Evolutionary conservation across 2,888 invertebrate genomes (phyloP).

Genomic region (Melieria omissa): DNA sequence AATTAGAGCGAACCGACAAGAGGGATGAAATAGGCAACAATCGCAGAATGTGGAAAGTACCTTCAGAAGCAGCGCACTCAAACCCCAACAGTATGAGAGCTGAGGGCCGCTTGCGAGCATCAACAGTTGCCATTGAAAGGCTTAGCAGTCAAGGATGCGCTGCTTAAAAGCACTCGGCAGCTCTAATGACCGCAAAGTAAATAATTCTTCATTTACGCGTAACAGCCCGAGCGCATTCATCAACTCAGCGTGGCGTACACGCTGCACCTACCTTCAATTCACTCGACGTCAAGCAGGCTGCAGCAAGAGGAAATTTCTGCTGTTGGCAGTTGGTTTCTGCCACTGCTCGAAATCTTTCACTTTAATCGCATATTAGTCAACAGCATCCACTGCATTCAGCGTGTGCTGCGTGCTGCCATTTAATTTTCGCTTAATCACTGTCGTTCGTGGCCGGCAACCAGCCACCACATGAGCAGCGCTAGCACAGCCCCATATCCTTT

Average conservation of each 20-base stretch:
- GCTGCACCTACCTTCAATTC: constrained; percentile 26
- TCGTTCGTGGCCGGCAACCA: background rate
- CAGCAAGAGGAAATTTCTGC: constrained; percentile 5
- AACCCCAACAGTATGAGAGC: too few relatives aligned
- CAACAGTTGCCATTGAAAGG: too few relatives aligned
- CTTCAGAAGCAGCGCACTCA: too few relatives aligned
- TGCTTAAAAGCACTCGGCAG: constrained; percentile 12
- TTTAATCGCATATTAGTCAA: constrained; percentile 49
- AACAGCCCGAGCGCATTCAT: constrained; percentile 30
- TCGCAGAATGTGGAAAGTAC: too few relatives aligned
- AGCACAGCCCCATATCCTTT: constrained; percentile 22
- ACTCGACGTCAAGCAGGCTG: constrained; percentile 16
- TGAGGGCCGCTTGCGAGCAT: too few relatives aligned
- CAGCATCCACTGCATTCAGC: constrained; percentile 23
- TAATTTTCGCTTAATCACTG: constrained; percentile 48
- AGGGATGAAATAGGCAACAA: too few relatives aligned
- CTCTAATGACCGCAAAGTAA: constrained; percentile 28
- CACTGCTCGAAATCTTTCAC: constrained; percentile 41
- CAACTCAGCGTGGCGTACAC: constrained; percentile 31
- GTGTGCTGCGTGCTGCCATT: constrained; percentile 36
- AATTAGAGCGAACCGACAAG: too few relatives aligned
- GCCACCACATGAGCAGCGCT: constrained; percentile 19
- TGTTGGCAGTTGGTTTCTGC: constrained; percentile 19
- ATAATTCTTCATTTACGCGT: constrained; percentile 20
- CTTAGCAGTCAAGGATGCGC: too few relatives aligned